phyloP scores from a whole-genome alignment of 2,888 invertebrate genomes.

The Tribolium freemani region DNA sequence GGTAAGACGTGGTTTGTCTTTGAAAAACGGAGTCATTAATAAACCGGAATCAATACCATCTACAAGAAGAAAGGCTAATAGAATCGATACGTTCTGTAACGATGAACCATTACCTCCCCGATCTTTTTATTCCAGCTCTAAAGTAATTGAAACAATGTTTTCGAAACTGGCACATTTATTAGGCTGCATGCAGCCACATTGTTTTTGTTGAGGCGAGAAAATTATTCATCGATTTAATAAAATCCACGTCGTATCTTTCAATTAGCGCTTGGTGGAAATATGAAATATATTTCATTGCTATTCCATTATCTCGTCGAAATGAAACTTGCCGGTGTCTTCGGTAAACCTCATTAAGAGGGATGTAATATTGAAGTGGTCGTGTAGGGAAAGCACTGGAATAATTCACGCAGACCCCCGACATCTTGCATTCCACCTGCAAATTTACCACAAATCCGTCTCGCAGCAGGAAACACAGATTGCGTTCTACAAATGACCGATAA shows the following conservation, averaged over 20 bases:
- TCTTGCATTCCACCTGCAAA: constrained; percentile 21
- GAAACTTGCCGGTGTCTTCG: constrained; percentile 26
- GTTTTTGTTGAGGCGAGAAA: background rate
- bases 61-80: background rate
- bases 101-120: background rate
- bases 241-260: background rate
- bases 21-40: background rate
- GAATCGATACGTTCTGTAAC: background rate
- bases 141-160: background rate
- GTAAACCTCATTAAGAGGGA: constrained; percentile 29
- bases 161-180: background rate
- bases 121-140: background rate
- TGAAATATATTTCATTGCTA: constrained; percentile 17
- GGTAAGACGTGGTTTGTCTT: background rate
- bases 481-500: constrained; percentile 18
- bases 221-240: background rate
- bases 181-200: too few species aligned
- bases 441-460: constrained; percentile 4
- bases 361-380: constrained; percentile 31
- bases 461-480: constrained; percentile 4
- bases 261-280: constrained; percentile 4
- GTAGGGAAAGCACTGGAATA: constrained; percentile 9
- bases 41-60: background rate
- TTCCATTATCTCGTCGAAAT: constrained; percentile 28
- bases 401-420: constrained; percentile 11